Evolutionary conservation across 1,140 invertebrate species (phyloP).

Genomic region (Psix sp.): DNA sequence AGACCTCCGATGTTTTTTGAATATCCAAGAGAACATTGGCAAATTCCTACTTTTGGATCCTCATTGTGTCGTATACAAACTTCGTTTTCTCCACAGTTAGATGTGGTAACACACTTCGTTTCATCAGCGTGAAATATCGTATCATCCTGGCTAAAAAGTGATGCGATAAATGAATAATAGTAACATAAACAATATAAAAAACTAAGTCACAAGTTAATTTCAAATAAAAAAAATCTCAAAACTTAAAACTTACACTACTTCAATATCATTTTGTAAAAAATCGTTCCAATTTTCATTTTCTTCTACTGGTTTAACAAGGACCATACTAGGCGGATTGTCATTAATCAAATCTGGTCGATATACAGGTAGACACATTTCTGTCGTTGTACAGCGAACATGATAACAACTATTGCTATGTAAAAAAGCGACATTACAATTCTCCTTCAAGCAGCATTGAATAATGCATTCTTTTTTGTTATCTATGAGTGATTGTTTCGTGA

Average conservation of each 20-base stretch:
- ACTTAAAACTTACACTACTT: conserved; percentile 49
- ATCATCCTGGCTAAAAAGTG: conserved; percentile 72
- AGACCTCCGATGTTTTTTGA: conserved; percentile 76
- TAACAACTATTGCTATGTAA: conserved; percentile 86
- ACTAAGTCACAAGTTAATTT: conserved; percentile 6
- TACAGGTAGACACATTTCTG: conserved; percentile 83
- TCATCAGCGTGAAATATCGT: conserved; percentile 70
- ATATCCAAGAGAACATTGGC: conserved; percentile 82
- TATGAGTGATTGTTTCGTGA: conserved; percentile 78
- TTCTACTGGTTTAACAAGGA: conserved; percentile 84
- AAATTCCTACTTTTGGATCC: conserved; percentile 81
- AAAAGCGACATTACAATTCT: conserved; percentile 87
- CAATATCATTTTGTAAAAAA: conserved; percentile 69
- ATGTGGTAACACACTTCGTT: conserved; percentile 73
- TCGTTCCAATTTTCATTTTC: conserved; percentile 78
- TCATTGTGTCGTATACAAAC: conserved; percentile 79
- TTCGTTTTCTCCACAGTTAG: conserved; percentile 81
- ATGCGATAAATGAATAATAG: conserved; percentile 23
- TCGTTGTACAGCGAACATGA: conserved; percentile 83
- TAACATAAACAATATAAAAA: too few relatives aligned
- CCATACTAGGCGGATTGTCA: conserved; percentile 83
- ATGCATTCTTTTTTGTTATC: conserved; percentile 82
- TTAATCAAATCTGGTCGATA: conserved; percentile 78
- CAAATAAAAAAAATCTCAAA: conserved; percentile 12
- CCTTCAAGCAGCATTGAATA: conserved; percentile 82